Evolutionary conservation across 2,797 vertebrate species (phyloP).

Genomic region (Erethizon dorsatum): DNA sequence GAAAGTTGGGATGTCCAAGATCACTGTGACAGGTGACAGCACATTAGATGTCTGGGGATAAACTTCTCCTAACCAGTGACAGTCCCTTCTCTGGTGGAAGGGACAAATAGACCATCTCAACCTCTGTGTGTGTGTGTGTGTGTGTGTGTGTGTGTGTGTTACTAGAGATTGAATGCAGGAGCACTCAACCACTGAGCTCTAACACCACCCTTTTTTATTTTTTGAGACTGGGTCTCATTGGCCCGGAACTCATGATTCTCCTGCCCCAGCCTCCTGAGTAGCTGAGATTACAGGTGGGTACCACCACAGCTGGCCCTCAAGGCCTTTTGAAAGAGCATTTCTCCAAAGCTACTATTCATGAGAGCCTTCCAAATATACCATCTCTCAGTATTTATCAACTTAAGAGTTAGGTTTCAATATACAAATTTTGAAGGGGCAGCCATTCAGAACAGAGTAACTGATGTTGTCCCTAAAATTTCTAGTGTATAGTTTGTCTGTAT

Average conservation of each 20-base stretch:
- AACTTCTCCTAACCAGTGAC: neutral
- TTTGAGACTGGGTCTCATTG: neutral
- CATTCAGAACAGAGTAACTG: neutral
- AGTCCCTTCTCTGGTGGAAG: neutral
- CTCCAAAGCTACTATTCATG: too few species aligned
- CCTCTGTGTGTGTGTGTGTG: neutral
- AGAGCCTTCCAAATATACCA: neutral
- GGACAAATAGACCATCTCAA: neutral
- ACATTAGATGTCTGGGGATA: neutral
- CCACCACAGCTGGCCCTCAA: neutral
- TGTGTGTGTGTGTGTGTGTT: neutral
- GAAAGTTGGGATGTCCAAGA: neutral
- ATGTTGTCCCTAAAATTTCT: neutral
- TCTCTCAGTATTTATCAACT: neutral
- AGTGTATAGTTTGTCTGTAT: neutral
- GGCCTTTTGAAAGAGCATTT: neutral
- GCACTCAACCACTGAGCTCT: neutral
- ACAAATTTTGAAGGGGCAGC: neutral
- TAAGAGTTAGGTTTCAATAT: neutral
- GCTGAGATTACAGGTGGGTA: too few species aligned
- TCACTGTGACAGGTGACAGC: neutral
- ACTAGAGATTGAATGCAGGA: neutral
- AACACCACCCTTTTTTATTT: neutral
- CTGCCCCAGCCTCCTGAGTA: neutral
- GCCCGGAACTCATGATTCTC: neutral